A percentile compares a stretch with the other conserved stretches of the same genome.
Conservation (phyloP, 2,113 vertebrate species). For the Poecile atricapillus region DNA sequence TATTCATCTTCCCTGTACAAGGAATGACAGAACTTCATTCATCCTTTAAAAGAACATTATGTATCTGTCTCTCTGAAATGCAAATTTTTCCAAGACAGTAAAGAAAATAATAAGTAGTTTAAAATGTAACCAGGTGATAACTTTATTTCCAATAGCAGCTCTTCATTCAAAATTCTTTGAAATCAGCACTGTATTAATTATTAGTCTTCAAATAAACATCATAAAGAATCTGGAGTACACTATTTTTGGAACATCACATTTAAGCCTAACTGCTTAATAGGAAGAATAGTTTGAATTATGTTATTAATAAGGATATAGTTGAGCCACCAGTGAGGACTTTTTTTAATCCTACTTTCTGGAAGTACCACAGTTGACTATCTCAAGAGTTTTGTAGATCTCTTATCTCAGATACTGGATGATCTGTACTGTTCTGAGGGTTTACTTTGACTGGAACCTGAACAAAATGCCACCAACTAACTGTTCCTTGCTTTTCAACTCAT, state of each 20-base stretch:
- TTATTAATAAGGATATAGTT: not conserved
- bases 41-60: conserved; percentile 9
- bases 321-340: not conserved
- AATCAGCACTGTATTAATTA: not conserved
- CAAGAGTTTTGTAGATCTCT: not conserved
- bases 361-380: not conserved
- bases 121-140: not conserved
- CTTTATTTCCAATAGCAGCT: not conserved
- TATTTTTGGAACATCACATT: not conserved
- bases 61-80: not conserved
- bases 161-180: conserved; percentile 10
- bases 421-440: not conserved
- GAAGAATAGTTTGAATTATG: not conserved
- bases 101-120: not conserved
- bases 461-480: not conserved
- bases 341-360: not conserved
- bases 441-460: not conserved
- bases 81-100: conserved; percentile 1
- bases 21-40: conserved; percentile 21
- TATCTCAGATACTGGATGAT: not conserved
- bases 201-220: not conserved
- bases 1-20: not conserved
- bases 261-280: not conserved
- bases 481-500: not conserved
- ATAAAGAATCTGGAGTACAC: not conserved